phyloP scores from a whole-genome alignment of 2,888 invertebrate genomes.

The Caenorhabditis auriculariae region DNA sequence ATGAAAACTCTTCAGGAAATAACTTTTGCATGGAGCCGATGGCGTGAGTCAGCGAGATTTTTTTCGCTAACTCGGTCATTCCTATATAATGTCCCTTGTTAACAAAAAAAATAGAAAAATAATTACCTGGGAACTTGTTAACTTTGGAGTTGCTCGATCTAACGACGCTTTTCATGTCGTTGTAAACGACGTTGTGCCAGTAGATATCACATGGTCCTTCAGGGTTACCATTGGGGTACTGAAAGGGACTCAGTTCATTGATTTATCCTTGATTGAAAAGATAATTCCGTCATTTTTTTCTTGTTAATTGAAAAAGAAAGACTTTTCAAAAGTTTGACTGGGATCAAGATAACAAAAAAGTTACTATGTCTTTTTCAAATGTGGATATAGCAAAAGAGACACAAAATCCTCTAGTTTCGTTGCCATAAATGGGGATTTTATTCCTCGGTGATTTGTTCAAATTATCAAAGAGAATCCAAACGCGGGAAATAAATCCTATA shows the following conservation, averaged over 20 bases:
- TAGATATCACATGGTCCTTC: slow-evolving; percentile 65
- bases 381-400: no score
- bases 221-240: slow-evolving; percentile 63
- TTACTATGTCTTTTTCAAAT: no score
- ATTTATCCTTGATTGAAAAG: no score
- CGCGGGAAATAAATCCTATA: no score
- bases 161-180: slow-evolving; percentile 63
- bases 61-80: slow-evolving; percentile 66
- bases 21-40: slow-evolving; percentile 66
- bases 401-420: no score
- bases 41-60: slow-evolving; percentile 66
- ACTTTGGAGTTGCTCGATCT: slow-evolving; percentile 61
- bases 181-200: slow-evolving; percentile 66
- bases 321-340: no score
- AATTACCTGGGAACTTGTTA: slow-evolving; percentile 67
- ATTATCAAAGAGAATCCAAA: no score
- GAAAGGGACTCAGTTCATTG: slow-evolving; percentile 5
- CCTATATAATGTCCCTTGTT: slow-evolving; percentile 63
- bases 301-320: no score
- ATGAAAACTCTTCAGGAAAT: slow-evolving; percentile 67
- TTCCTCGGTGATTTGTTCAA: no score
- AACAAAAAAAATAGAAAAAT: slow-evolving; percentile 1
- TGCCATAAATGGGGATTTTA: no score
- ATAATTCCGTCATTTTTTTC: no score
- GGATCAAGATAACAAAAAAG: no score